Base-by-base conservation (phyloP, 2,888 invertebrate genomes). In the Heliconius sara region DNA sequence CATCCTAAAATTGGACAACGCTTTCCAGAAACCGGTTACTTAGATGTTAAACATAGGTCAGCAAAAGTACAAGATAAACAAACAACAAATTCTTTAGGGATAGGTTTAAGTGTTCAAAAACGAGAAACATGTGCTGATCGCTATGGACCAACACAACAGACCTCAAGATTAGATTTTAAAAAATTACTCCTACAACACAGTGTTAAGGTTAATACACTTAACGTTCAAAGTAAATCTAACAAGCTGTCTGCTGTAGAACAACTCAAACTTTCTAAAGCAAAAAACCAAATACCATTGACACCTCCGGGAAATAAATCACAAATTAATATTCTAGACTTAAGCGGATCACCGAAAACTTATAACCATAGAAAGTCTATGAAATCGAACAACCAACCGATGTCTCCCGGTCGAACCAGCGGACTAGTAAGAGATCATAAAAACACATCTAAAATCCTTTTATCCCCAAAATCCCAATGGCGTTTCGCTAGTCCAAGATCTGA, bases 91-190 rank as follows among this genome's bases (percentile, higher is more conserved):
- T 71, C 85, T 34, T 82, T 84, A 60, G 85, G 83, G 22, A 57
- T 22, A 63, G 79, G 84, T 16, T 90, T 88, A 82, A 88, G 87
- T 79, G 70, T 84, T 72, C 92, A 89, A 83, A 94, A 92, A 83
- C 91, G 89, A 84, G 94, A 93, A 77, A 92, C 92, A 3, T 97
- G 97, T 85, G 96, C 96, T 10, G 97, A 97, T 89, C 95, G 97
- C 83, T 96, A 96, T 85, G 96, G 96, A 0, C 94, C 96, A 3
- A 84, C 91, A 71, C 96, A 97, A 80, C 97, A 97, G 87, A 98
- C 98, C 0, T 98, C 97, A 3, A 95, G 98, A 81, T 95, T 97
- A 88, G 98, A 98, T 91, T 98, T 98, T 89, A 98, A 98, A 89
- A 97, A 97, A 86, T 93, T 98, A 22, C 93, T 98, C 39, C 93